A percentile compares a stretch with the other conserved stretches of the same genome.
Evolutionary conservation across 2,113 vertebrate genomes (phyloP).

Genomic region (Porphyrio hochstetteri): DNA sequence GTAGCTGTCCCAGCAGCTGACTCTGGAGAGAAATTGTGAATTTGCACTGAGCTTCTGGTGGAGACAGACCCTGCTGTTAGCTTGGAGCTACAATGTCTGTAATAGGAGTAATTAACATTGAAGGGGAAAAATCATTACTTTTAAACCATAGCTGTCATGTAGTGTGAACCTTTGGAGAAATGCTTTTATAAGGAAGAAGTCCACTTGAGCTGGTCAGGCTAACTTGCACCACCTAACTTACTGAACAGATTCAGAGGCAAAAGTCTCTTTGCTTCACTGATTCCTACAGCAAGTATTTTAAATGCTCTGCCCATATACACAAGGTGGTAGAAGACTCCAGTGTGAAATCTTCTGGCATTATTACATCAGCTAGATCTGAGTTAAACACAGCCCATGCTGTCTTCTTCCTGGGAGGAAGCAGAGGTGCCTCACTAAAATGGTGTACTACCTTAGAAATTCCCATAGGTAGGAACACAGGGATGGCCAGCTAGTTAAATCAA

Average conservation of each 20-base stretch:
- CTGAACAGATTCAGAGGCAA: background rate
- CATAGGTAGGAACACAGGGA: background rate
- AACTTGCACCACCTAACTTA: background rate
- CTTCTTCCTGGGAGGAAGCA: background rate
- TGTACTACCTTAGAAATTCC: background rate
- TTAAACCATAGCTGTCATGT: background rate
- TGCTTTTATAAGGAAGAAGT: background rate
- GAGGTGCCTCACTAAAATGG: background rate
- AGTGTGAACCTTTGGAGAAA: background rate
- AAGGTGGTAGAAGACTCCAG: background rate
- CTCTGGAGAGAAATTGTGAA: background rate
- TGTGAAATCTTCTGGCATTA: background rate
- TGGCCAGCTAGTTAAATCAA: background rate
- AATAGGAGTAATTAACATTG: background rate
- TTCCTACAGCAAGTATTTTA: background rate
- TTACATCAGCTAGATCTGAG: background rate
- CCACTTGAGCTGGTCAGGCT: background rate
- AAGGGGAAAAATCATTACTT: background rate
- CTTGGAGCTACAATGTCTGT: background rate
- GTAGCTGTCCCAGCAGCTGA: background rate
- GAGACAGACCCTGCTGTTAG: background rate
- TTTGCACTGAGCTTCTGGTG: background rate
- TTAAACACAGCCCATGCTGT: background rate
- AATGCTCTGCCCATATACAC: background rate
- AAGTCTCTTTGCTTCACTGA: background rate